A percentile compares a stretch with the other conserved stretches of the same genome.
These are phyloP conservation scores for Emydocephalus ijimae DNA, from an alignment of 2,113 vertebrate genomes.

Conservation along the genomic window DNA sequence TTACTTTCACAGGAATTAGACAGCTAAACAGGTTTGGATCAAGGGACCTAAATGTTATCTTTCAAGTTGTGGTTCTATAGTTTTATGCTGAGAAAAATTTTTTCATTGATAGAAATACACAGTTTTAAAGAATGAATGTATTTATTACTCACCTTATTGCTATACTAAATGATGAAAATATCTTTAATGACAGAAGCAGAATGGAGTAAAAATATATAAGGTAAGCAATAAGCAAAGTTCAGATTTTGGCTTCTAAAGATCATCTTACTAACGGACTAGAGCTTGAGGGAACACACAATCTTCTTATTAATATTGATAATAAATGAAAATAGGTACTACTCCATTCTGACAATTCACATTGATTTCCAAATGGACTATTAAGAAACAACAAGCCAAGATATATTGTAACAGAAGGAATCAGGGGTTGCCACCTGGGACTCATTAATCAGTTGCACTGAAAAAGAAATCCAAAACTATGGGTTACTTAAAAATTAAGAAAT, in stretches of 20 bases:
- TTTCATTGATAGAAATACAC: neutral
- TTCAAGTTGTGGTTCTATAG: neutral
- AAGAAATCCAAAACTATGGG: neutral
- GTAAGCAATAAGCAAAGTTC: neutral
- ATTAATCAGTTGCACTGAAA: neutral
- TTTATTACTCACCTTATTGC: neutral
- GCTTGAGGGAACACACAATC: neutral
- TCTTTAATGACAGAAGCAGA: neutral
- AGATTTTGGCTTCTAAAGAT: neutral
- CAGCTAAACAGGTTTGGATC: neutral
- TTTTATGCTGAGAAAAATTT: neutral
- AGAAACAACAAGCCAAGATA: neutral
- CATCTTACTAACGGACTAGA: neutral
- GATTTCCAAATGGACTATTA: neutral
- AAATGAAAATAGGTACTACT: neutral
- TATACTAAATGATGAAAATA: neutral
- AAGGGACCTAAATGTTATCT: neutral
- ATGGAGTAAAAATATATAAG: neutral
- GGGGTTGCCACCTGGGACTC: neutral
- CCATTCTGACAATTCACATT: neutral
- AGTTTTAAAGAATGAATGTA: neutral
- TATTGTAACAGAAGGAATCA: neutral
- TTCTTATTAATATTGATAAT: neutral
- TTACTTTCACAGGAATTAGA: neutral
- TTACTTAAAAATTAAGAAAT: neutral